phyloP scores from a whole-genome alignment of 2,888 invertebrate species.

The Acronicta psi region DNA sequence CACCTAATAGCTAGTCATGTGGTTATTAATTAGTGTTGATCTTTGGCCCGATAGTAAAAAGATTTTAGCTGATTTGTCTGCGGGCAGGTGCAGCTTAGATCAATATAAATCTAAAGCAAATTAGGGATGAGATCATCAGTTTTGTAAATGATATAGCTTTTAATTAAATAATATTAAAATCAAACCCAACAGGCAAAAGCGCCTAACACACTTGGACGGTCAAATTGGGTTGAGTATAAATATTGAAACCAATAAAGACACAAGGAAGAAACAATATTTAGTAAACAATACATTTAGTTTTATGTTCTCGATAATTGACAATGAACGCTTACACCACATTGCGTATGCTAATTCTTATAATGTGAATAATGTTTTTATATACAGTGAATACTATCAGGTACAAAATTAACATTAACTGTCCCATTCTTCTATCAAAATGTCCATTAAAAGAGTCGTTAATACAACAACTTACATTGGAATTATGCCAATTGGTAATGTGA shows the following conservation, averaged over 20 bases:
- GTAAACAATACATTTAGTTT: too few species aligned
- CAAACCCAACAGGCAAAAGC: too few species aligned
- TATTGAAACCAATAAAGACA: too few species aligned
- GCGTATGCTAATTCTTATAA: background rate
- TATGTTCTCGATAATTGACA: too few species aligned
- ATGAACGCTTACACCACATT: too few species aligned
- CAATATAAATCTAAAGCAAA: constrained; percentile 1
- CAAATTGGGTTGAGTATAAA: too few species aligned
- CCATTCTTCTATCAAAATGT: constrained; percentile 4
- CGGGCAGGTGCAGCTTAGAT: constrained; percentile 3
- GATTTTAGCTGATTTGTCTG: constrained; percentile 26
- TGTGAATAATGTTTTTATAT: background rate
- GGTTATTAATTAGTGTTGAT: constrained; percentile 38
- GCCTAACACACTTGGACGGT: too few species aligned
- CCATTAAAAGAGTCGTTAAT: background rate
- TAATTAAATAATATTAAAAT: too few species aligned
- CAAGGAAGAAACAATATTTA: too few species aligned
- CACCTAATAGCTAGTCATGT: constrained; percentile 31
- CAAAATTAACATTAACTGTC: background rate
- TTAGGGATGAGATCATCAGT: too few species aligned
- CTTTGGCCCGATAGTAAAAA: constrained; percentile 29
- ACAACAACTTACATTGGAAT: background rate
- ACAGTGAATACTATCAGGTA: background rate
- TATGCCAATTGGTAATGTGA: constrained; percentile 1
- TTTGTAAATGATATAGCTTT: too few species aligned